Conservation (phyloP, 2,797 vertebrate genomes). For the Dromococcyx pavoninus region DNA sequence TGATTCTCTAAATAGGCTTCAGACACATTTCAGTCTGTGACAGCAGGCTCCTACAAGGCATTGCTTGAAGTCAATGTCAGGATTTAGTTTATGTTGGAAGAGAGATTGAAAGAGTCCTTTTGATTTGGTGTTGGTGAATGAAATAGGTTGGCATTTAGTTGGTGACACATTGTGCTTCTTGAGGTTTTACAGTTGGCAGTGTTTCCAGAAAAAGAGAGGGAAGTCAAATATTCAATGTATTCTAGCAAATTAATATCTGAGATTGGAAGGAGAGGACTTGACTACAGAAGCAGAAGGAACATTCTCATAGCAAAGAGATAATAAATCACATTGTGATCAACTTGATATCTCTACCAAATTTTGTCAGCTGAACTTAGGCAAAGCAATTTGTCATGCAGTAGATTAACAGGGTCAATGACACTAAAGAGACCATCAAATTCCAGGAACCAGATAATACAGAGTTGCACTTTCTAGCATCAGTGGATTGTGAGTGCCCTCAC, state of each 20-base stretch:
- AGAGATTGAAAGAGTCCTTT: not conserved
- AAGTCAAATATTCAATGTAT: not conserved
- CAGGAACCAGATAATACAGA: not conserved
- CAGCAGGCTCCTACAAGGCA: not conserved
- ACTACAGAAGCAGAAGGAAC: not conserved
- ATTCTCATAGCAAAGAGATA: not conserved
- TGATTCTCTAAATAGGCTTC: not conserved
- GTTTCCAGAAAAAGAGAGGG: not conserved
- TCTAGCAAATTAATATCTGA: not conserved
- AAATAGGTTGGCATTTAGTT: constrained; percentile 7
- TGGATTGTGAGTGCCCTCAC: not conserved
- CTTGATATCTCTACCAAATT: not conserved
- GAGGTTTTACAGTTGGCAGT: not conserved
- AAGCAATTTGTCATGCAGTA: not conserved
- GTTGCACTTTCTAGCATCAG: not conserved
- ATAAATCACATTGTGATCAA: not conserved
- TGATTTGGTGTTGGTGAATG: not conserved
- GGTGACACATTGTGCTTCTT: not conserved
- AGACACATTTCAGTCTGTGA: not conserved
- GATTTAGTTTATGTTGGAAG: not conserved
- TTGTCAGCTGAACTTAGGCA: not conserved
- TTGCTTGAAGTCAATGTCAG: not conserved
- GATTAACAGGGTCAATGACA: not conserved
- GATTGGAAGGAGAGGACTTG: not conserved
- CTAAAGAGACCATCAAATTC: not conserved